A percentile compares a stretch with the other conserved stretches of the same genome.
Conservation (phyloP, 37 sponge, comb jelly and placozoan genomes). For the Oscarella lobularis region DNA sequence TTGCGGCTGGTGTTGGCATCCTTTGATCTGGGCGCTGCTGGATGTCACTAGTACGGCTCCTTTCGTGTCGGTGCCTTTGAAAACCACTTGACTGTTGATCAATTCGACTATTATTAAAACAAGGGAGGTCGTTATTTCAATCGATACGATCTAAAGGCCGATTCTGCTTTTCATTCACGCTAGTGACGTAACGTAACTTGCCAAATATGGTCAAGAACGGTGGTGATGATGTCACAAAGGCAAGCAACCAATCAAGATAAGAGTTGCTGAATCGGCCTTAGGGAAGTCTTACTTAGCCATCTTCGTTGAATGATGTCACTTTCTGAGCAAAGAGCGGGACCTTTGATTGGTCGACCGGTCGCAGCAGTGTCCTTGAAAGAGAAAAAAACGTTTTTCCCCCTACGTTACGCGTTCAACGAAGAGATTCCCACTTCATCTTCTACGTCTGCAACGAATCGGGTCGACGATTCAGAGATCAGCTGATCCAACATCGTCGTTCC, state of each 20-base stretch:
- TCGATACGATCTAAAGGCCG: not conserved
- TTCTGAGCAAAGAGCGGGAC: not conserved
- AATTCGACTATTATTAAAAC: conserved; percentile 41
- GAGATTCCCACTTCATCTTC: too few relatives aligned
- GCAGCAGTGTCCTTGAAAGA: too few relatives aligned
- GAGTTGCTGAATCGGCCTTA: not conserved
- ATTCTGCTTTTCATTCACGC: too few relatives aligned
- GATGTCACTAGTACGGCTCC: conserved; percentile 65
- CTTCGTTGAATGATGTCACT: not conserved
- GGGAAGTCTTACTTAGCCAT: not conserved
- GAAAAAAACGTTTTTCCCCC: too few relatives aligned
- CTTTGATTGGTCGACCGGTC: not conserved
- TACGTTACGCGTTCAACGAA: too few relatives aligned
- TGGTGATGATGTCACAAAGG: too few relatives aligned
- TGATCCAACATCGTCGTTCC: not conserved
- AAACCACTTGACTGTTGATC: conserved; percentile 62
- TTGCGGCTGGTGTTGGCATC: conserved; percentile 46
- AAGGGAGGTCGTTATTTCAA: not conserved
- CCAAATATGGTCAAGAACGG: too few relatives aligned
- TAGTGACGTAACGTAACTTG: too few relatives aligned
- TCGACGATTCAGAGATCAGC: not conserved
- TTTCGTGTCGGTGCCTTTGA: conserved; percentile 51
- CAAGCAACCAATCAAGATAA: not conserved
- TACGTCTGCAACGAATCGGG: not conserved
- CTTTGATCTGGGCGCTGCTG: conserved; percentile 43